Evolutionary conservation across 2,113 vertebrate species (phyloP).

Genomic region (Thalassarche chlororhynchos): DNA sequence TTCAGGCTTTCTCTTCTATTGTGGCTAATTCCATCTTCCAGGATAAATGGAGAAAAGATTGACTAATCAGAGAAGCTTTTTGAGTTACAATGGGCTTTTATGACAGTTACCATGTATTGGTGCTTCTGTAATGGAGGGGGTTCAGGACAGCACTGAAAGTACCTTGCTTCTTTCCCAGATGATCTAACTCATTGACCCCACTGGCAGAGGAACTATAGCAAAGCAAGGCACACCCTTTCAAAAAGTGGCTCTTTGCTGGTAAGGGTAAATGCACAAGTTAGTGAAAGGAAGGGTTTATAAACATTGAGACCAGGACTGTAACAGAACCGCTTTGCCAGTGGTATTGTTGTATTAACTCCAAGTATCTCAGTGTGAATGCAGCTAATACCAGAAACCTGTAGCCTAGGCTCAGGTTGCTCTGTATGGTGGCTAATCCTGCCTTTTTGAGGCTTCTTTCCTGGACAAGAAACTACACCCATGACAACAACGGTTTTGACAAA

Average conservation of each 20-base stretch:
- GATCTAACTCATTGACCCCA: neutral
- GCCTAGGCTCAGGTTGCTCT: neutral
- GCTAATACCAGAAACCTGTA: neutral
- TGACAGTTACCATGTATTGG: neutral
- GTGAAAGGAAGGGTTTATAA: neutral
- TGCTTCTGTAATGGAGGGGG: neutral
- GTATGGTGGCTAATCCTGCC: neutral
- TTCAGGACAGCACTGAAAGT: neutral
- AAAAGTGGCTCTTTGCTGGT: neutral
- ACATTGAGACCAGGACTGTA: neutral
- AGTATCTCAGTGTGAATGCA: neutral
- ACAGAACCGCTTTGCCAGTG: neutral
- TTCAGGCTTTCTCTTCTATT: constrained; percentile 3
- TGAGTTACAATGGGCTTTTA: neutral
- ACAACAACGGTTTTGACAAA: neutral
- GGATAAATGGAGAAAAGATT: constrained; percentile 3
- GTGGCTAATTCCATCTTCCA: neutral
- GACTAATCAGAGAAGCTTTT: constrained; percentile 35
- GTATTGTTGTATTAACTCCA: neutral
- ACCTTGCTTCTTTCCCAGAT: neutral
- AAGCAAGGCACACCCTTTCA: neutral
- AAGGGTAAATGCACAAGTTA: neutral
- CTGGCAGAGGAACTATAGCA: neutral
- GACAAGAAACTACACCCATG: neutral
- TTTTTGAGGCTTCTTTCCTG: neutral